Conservation (phyloP, 2,113 vertebrate species). For the Pedetes capensis region DNA sequence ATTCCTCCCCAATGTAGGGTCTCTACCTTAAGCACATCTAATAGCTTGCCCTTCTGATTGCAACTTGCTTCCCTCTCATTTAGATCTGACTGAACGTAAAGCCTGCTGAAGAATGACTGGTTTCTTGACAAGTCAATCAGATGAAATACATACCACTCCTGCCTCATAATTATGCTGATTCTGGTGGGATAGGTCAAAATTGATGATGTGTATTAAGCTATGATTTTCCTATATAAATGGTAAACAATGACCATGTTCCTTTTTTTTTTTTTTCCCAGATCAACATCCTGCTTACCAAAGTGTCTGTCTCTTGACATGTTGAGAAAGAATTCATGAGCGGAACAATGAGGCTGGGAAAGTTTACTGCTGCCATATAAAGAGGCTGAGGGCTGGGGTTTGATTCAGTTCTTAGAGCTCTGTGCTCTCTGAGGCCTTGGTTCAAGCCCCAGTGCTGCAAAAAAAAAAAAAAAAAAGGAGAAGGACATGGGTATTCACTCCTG, state of each 20-base stretch:
- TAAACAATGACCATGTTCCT: not conserved
- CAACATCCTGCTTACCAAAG: not conserved
- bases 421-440: too few species aligned
- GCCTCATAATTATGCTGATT: not conserved
- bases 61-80: not conserved
- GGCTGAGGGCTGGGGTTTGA: too few species aligned
- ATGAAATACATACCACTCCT: not conserved
- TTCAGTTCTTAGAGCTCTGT: too few species aligned
- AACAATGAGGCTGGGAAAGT: not conserved
- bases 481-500: too few species aligned
- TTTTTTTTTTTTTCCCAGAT: not conserved
- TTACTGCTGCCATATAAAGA: not conserved
- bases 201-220: not conserved
- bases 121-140: not conserved
- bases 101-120: not conserved
- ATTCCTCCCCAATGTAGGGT: not conserved
- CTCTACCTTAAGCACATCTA: not conserved
- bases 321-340: not conserved
- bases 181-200: not conserved
- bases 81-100: not conserved
- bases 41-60: not conserved
- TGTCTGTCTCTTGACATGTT: not conserved
- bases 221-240: not conserved
- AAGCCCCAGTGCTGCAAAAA: too few species aligned
- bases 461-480: too few species aligned